Conservation (phyloP, 2,888 invertebrate genomes). For the Arge pagana region DNA sequence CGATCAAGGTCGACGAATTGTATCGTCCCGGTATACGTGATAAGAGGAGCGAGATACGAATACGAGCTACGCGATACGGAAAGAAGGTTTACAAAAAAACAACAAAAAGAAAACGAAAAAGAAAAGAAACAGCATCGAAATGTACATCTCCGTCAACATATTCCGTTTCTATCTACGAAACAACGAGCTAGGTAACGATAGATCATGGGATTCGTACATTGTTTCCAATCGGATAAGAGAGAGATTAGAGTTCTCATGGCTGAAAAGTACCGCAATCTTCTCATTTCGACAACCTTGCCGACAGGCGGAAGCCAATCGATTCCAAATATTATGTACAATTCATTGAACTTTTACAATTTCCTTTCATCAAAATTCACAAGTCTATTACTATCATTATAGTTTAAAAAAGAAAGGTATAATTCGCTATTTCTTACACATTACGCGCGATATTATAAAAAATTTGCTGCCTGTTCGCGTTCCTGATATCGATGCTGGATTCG, state of each 20-base stretch:
- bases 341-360: slow-evolving; percentile 35
- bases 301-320: slow-evolving; percentile 14
- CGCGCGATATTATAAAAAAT: slow-evolving; percentile 22
- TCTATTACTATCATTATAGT: too few species aligned
- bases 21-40: too few species aligned
- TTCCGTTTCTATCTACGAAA: slow-evolving; percentile 11
- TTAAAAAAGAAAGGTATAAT: slow-evolving; percentile 10
- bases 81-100: slow-evolving; percentile 13
- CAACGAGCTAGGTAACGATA: slow-evolving; percentile 17
- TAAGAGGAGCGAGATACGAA: too few species aligned
- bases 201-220: slow-evolving; percentile 13
- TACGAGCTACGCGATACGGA: too few species aligned
- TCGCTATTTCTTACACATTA: too few species aligned
- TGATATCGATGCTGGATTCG: too few species aligned
- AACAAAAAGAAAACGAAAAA: slow-evolving; percentile 17
- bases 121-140: slow-evolving; percentile 31
- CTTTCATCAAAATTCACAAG: too few species aligned
- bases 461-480: slow-evolving; percentile 16
- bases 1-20: too few species aligned
- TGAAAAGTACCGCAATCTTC: slow-evolving; percentile 21
- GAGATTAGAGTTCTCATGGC: slow-evolving; percentile 22
- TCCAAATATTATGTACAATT: slow-evolving; percentile 43
- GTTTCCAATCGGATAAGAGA: slow-evolving; percentile 6
- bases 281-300: slow-evolving; percentile 11
- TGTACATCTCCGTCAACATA: slow-evolving; percentile 35